Evolutionary conservation across 2,797 vertebrate genomes (phyloP).

Genomic region (Sternotherus odoratus): DNA sequence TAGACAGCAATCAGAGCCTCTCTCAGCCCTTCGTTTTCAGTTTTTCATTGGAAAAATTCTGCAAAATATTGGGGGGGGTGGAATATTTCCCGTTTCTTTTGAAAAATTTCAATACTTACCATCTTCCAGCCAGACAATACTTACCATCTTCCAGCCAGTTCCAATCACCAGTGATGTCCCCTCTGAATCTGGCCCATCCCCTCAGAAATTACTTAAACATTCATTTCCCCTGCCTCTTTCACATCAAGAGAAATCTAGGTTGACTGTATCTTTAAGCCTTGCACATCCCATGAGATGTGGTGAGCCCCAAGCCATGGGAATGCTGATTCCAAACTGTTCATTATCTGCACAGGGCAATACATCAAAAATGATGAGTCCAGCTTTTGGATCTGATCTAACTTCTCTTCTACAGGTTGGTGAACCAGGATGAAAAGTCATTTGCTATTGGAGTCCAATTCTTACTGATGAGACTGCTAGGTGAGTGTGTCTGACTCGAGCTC

Average conservation of each 20-base stretch:
- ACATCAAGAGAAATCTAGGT: not conserved
- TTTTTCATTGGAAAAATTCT: not conserved
- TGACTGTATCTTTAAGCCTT: not conserved
- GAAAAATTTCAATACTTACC: too few species aligned
- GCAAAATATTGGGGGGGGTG: not conserved
- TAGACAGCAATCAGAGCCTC: not conserved
- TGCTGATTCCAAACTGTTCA: fast-evolving
- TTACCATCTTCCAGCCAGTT: not conserved
- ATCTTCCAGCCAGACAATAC: too few species aligned
- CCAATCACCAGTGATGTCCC: not conserved
- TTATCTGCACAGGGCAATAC: not conserved
- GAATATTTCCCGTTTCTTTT: not conserved
- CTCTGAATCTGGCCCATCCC: not conserved
- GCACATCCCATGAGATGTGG: not conserved
- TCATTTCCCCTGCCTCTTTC: not conserved
- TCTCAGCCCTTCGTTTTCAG: not conserved
- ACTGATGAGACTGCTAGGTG: constrained; percentile 93
- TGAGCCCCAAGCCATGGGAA: not conserved
- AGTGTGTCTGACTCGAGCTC: constrained; percentile 62
- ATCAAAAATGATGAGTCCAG: not conserved
- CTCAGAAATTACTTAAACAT: too few species aligned
- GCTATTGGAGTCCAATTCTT: constrained; percentile 96
- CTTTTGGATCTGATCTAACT: not conserved
- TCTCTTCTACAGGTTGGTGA: constrained; percentile 85
- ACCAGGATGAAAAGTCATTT: constrained; percentile 94